Base-by-base conservation (phyloP, 1,140 invertebrate species). In the Drosophila novamexicana region DNA sequence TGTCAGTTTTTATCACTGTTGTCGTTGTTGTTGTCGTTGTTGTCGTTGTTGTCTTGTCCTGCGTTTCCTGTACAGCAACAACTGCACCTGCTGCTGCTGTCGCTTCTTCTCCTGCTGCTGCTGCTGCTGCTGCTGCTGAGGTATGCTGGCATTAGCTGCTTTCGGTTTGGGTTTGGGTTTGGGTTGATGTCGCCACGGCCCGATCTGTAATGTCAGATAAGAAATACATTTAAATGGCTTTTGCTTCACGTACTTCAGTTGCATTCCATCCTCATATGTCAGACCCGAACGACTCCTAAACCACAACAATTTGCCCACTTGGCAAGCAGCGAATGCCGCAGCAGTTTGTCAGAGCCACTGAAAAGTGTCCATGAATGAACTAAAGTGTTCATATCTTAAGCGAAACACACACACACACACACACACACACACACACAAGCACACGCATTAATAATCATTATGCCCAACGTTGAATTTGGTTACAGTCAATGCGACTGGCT, bases 131-230 rank as follows among this genome's bases (percentile, higher is more conserved):
- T 58, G 61, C 61, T 47, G 61, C 18, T 76, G 65, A 57, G 62
- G 75, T 58, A 52, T 73, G 39, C 47, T 56, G 58, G 83, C 83
- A 86, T 89, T 86, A 89, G 83, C 84, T 77, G 84, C 84, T 73
- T 65, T 69, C 64, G 75, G 68, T 49, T 81, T 69, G 61, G 75
- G 68, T 49, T 81, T 71, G 61, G 67, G 72, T 45, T 80, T 69
- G 61, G 61, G 79, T 73, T 76, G 82, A 70, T 66, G 81, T 77
- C 59, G 73, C 70, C 75, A 70, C 68, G 64, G 59, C 56, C 12
- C 12, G 75, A 88, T 88, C 83, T 88, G 80, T 39, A 80, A 88
- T 65, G 66, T 52, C 58, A 88, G 83, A 88, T 88, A 88, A 89
- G 80, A 63, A 79, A 74, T 61, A 63, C 75, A 73, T 77, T 77